A percentile compares a stretch with the other conserved stretches of the same genome.
Evolutionary conservation across 2,113 vertebrate species (phyloP).

Genomic region (Psittacula cyanocephala): DNA sequence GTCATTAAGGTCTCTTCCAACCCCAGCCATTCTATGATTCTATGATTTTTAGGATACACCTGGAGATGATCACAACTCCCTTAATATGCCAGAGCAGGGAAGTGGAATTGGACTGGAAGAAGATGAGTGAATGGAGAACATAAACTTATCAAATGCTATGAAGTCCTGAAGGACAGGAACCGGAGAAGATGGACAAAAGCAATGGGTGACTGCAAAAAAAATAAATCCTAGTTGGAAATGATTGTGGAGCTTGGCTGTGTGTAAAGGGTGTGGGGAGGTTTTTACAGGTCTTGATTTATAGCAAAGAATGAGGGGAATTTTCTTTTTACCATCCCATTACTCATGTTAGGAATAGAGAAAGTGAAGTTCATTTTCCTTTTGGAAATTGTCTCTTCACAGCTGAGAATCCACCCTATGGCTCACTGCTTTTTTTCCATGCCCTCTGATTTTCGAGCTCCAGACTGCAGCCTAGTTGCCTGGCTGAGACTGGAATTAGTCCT

Average conservation of each 20-base stretch:
- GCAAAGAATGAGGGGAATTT: not conserved
- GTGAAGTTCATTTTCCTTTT: slow-evolving; percentile 25
- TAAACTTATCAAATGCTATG: not conserved
- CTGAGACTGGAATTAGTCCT: slow-evolving; percentile 46
- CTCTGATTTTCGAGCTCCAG: not conserved
- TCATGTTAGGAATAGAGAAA: not conserved
- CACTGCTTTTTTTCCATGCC: slow-evolving; percentile 26
- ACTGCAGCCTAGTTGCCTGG: slow-evolving; percentile 23
- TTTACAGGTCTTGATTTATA: not conserved
- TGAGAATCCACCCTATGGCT: not conserved
- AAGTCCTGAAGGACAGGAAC: not conserved
- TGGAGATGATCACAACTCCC: not conserved
- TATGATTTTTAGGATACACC: not conserved
- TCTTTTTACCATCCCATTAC: not conserved
- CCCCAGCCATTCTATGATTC: not conserved
- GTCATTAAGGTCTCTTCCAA: not conserved
- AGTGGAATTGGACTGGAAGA: not conserved
- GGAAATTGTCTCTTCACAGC: slow-evolving; percentile 3
- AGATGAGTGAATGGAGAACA: not conserved
- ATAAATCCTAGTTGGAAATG: not conserved
- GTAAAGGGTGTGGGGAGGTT: not conserved
- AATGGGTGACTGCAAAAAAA: not conserved
- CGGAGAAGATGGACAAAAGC: not conserved
- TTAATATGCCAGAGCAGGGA: not conserved
- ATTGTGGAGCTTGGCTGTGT: not conserved